Conservation (phyloP, 2,113 vertebrate species). For the Saimiri boliviensis region DNA sequence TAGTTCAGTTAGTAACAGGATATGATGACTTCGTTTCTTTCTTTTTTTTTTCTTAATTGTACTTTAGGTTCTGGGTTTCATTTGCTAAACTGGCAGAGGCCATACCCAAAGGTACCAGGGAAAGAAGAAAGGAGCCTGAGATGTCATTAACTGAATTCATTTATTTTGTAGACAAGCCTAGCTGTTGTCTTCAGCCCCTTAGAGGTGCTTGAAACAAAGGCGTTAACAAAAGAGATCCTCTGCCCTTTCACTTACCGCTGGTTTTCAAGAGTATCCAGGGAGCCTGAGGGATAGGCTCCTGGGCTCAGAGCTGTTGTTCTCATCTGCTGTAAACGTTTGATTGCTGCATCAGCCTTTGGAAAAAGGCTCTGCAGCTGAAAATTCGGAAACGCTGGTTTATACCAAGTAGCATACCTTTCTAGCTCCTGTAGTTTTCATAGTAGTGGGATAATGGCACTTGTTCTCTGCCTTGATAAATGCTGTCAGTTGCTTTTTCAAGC, state of each 20-base stretch:
- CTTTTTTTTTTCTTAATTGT: too few species aligned
- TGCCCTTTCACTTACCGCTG: not conserved
- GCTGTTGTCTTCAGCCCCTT: not conserved
- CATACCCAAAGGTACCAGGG: not conserved
- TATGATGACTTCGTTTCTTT: not conserved
- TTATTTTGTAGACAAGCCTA: not conserved
- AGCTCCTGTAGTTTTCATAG: not conserved
- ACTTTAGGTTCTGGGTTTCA: not conserved
- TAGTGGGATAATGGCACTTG: not conserved
- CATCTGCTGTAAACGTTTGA: not conserved
- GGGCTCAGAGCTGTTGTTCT: not conserved
- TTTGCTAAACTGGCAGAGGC: not conserved
- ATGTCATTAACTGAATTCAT: not conserved
- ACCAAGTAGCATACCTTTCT: not conserved
- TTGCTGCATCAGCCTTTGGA: not conserved
- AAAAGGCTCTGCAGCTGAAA: not conserved
- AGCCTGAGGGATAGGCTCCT: not conserved
- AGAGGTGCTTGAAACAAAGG: not conserved
- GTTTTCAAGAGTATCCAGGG: not conserved
- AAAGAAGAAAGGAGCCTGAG: not conserved
- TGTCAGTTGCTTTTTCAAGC: not conserved
- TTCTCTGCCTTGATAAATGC: not conserved
- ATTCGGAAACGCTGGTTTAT: not conserved
- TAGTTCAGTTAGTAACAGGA: not conserved
- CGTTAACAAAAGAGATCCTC: not conserved